These are phyloP conservation scores for Eurosta solidaginis DNA, from an alignment of 1,140 invertebrate species.

Conservation along the genomic window DNA sequence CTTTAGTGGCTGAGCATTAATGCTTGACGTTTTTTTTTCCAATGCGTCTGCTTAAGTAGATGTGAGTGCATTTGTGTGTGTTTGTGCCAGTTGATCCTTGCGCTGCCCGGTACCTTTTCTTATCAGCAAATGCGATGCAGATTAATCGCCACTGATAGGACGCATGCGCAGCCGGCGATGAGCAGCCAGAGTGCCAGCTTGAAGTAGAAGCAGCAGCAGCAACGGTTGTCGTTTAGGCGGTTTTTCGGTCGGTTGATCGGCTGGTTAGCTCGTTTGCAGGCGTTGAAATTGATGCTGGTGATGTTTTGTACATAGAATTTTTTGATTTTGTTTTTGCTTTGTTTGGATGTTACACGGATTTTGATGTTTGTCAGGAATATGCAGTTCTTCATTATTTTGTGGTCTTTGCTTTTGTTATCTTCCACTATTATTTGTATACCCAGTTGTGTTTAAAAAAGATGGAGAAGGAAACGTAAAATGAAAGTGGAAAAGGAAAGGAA, in stretches of 20 bases:
- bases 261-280: not conserved
- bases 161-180: constrained; percentile 26
- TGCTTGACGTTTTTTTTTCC: too few relatives aligned
- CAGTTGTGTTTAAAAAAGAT: too few relatives aligned
- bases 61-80: not conserved
- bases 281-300: not conserved
- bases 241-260: not conserved
- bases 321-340: not conserved
- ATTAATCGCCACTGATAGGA: constrained; percentile 31
- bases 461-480: too few relatives aligned
- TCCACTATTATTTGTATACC: too few relatives aligned
- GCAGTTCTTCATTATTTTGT: too few relatives aligned
- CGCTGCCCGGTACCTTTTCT: not conserved
- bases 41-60: not conserved
- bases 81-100: not conserved
- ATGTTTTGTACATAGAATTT: not conserved
- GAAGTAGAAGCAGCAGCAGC: not conserved
- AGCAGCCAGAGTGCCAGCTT: constrained; percentile 15
- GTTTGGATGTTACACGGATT: not conserved
- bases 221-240: constrained; percentile 1
- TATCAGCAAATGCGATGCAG: constrained; percentile 31
- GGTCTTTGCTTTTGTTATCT: not conserved
- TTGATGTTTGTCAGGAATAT: not conserved
- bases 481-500: too few relatives aligned
- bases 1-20: not conserved